Evolutionary conservation across 2,113 vertebrate species (phyloP), one percentile per base, ranked within the genome.

Genomic region (Choloepus hoffmanni): DNA sequence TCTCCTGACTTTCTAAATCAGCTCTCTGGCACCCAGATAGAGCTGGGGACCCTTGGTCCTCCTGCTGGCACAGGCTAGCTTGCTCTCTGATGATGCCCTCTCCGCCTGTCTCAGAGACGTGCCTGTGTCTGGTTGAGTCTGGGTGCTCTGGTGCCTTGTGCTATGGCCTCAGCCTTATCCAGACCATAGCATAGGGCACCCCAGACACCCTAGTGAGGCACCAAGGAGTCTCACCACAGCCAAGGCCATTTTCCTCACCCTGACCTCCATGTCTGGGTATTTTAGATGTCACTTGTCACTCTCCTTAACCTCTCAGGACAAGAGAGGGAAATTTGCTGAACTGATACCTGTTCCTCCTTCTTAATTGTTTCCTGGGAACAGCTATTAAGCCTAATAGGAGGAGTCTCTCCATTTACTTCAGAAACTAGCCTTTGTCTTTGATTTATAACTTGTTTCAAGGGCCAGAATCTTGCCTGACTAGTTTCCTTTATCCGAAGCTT

Each of bases 381-480:
- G 67, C 85, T 94, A 67, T 81, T n/a, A 62, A 90, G 30, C 30
- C 58, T 77, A 48, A 30, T 40, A 67, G 48, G 70, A 0, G 0
- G 77, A 53, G 48, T 18, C 72, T 96, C 95, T 95, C 81, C 55
- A 15, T 58, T 89, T 88, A 77, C 78, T 82, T 70, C 78, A 93
- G 96, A 91, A 74, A 81, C 2, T 58, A 78, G 26, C 50, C 50
- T 88, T 96, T 62, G 85, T 65, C 92, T n/a, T 1, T 97, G 96
- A 96, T 89, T 88, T 70, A 26, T 63, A 87, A 73, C n/a, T 95
- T 55, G 40, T 84, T 96, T 79, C 65, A 92, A 97, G 76, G 95
- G 53, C 67, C 0, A 5, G 90, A 92, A 95, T 84, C 74, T 79
- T 96, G 58, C 58, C 73, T 81, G 74, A 95, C 62, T 90, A 85